Base-by-base conservation (phyloP, 2,113 vertebrate genomes). In the Podilymbus podiceps region DNA sequence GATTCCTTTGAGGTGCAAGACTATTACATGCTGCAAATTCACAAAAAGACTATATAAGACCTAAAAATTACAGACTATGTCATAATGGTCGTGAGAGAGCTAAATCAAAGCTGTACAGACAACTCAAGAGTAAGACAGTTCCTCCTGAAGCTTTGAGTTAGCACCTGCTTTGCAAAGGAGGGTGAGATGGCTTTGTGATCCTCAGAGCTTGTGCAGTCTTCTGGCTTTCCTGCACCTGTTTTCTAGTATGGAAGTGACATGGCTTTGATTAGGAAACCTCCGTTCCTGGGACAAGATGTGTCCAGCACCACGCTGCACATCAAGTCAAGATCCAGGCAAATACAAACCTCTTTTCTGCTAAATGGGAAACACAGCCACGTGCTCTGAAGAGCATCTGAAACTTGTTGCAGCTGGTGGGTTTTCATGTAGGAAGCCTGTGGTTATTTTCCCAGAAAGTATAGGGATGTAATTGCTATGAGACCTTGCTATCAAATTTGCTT, bases 201-300 rank as follows among this genome's bases (percentile, higher is more conserved):
- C n/a, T 59, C 56, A 53, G 67, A 83, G 3, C 12, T 72, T 8
- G 1, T 67, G 46, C 25, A 24, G 17, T 40, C 44, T 90, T 52
- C 35, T 77, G 33, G 25, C 35, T 69, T 91, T 88, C 20, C 31
- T 52, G 25, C 15, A 56, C 20, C 23, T 33, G 7, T 74, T 87
- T 42, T 28, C 30, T 67, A 8, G 31, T 20, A 15, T 46, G 23
- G 49, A 68, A 84, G 50, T 60, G 28, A 60, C 4, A 9, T 2
- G 2, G 14, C 28, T 35, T 46, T 0, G 0, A 25, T 47, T 59
- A 0, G 0, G 15, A 82, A 71, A 44, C 12, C 19, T 71, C 19
- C 56, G 15, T 47, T 85, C 28, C 28, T 2, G 1, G 49, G n/a
- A 21, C 10, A 68, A 25, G 22, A 7, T 50, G 16, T 23, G 33